Base-by-base conservation (phyloP, 2,113 vertebrate species). In the Lota lota region DNA sequence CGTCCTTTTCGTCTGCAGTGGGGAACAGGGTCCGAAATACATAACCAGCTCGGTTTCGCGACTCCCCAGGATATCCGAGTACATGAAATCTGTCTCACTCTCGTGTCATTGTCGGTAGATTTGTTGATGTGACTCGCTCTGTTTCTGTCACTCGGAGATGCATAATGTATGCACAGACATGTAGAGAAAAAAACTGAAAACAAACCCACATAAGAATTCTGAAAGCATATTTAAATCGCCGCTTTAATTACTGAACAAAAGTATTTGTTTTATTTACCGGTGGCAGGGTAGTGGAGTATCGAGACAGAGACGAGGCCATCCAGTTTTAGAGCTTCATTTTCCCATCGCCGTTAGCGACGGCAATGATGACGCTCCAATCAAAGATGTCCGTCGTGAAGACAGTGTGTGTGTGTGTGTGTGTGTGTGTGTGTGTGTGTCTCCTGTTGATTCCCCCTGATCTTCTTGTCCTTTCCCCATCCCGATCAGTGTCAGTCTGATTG, bases 251-350 rank as follows among this genome's bases (percentile, higher is more conserved):
- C 10, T 12, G 40, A 47, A 47, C 10, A 14, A 8, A 14, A 14
- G 10, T 1, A 12, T 11, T 47, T 47, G 58, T 22, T 47, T 64
- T 68, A 63, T 74, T 58, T 76, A 51, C 40, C 33, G 59, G 63
- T 36, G 53, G 66, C 70, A 56, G 40, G n/a, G 17, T 22, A 50
- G 22, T 67, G 58, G 61, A 54, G 10, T 76, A 67, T 78, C 70
- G 61, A 79, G 73, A 68, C 51, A 47, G n/a, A 62, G 19, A 47
- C 66, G 56, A 71, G 63, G 47, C 28, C 53, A 62, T 24, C 56
- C 66, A 76, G 1, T 72, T 83, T 79, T 75, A 68, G 50, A 56
- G 64, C 67, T 80, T 82, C 64, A 85, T 83, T 83, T 75, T 79
- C 40, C 79, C 70, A 79, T 79, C 79, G 67, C 75, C 16, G 69